Conservation (phyloP, 2,113 vertebrate species). For the Rhombomys opimus region DNA sequence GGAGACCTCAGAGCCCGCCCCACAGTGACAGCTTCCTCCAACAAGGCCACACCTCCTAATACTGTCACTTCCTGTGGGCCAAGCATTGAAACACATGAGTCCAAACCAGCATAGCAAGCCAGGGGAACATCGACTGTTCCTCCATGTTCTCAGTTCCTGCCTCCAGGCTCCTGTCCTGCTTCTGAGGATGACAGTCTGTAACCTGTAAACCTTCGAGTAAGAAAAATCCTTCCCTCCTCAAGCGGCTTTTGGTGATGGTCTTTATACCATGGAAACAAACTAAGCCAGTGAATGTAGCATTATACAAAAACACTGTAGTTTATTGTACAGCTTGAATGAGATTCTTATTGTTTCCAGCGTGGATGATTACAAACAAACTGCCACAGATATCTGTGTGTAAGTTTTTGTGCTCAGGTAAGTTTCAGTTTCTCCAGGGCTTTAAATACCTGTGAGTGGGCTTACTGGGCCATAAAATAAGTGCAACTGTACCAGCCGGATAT, state of each 20-base stretch:
- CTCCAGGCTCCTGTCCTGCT: background rate
- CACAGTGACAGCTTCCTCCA: too few relatives aligned
- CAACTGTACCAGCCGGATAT: too few relatives aligned
- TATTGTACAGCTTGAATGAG: background rate
- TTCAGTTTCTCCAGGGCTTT: slow-evolving; percentile 3
- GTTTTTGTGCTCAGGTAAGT: background rate
- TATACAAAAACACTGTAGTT: background rate
- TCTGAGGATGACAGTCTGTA: background rate
- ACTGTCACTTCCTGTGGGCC: too few relatives aligned
- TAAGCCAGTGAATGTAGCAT: background rate
- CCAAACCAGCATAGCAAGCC: too few relatives aligned
- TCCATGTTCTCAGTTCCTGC: background rate
- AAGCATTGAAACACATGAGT: too few relatives aligned
- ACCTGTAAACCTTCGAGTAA: background rate
- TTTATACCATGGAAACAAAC: background rate
- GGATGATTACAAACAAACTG: background rate
- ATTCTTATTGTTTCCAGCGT: background rate
- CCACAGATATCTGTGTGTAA: background rate
- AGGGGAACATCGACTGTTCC: background rate
- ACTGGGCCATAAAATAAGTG: background rate
- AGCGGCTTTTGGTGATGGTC: background rate
- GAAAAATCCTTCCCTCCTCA: background rate
- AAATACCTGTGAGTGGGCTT: background rate
- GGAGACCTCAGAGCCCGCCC: too few relatives aligned
- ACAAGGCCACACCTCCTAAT: too few relatives aligned